These are phyloP conservation scores for Micromesistius poutassou DNA, from an alignment of 2,797 vertebrate genomes.

Conservation along the genomic window DNA sequence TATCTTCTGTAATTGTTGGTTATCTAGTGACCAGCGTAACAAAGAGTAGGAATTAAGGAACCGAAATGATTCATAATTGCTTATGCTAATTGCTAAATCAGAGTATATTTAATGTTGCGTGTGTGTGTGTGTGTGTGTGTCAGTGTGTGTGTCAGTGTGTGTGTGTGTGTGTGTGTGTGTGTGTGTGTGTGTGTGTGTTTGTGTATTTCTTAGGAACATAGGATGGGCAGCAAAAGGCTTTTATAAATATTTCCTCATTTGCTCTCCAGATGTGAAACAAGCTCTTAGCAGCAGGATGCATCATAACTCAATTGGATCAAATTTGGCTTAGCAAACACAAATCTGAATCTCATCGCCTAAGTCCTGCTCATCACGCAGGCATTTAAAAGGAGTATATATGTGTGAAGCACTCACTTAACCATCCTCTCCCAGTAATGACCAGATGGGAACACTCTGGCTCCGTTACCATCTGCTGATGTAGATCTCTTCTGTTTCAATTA, in stretches of 20 bases:
- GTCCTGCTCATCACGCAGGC: slow-evolving; percentile 40
- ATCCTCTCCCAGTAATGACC: slow-evolving; percentile 59
- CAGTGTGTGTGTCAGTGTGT: no score
- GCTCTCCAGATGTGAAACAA: not conserved
- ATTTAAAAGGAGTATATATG: slow-evolving; percentile 48
- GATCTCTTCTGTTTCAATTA: not conserved
- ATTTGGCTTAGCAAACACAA: slow-evolving; percentile 31
- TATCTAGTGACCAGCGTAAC: no score
- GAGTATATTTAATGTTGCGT: no score
- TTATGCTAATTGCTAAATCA: no score
- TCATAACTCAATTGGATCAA: slow-evolving; percentile 15
- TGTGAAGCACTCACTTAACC: slow-evolving; percentile 48
- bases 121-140: no score
- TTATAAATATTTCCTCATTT: not conserved
- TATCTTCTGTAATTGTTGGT: no score
- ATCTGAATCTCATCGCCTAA: slow-evolving; percentile 37
- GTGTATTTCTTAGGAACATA: not conserved
- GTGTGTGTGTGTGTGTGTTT: no score
- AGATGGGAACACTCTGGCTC: slow-evolving; percentile 1
- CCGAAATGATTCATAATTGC: no score
- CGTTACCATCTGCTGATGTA: not conserved
- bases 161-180: no score
- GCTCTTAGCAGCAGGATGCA: not conserved
- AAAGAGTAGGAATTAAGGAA: no score
- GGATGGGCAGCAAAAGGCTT: not conserved